Base-by-base conservation (phyloP, 2,888 invertebrate genomes). In the Lymantria dispar region DNA sequence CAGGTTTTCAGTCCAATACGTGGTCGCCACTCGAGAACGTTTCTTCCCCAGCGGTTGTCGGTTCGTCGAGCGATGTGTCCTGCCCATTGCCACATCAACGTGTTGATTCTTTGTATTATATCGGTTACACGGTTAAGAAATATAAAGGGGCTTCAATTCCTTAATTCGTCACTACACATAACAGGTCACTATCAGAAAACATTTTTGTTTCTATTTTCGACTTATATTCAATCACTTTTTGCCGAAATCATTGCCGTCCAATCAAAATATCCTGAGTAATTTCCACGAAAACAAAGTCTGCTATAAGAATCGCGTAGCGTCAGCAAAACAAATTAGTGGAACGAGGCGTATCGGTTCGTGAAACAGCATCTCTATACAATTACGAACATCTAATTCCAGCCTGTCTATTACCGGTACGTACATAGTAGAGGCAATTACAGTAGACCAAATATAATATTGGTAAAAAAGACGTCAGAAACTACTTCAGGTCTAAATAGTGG, bases 241-340 rank as follows among this genome's bases (percentile, higher is more conserved):
- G 8, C 33, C 33, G 8, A 22, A 22, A 22, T 22, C 22, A 22
- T 33, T 10, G 8, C 33, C 33, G 33, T 33, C 14, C 13, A 33
- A 43, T 9, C 7, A 52, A 52, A 54, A 45, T 14, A 50, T 50
- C 45, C 12, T 40, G 15, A 39, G 11, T 15, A 52, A 52, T 58
- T 65, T 52, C 15, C 22, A 45, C 51, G 52, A 67, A 67, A 56
- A 67, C 64, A 64, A 54, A 64, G 47, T 54, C 49, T 36, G 40
- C 41, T 58, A 43, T 48, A 52, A 49, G 59, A 60, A 64, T 60
- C 61, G 49, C 29, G 50, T 50, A 52, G 52, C 61, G 50, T 64
- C 52, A 48, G 54, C 53, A 54, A 68, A 68, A 68, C 65, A 65
- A 64, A 65, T 65, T 68, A 61, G 65, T 64, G 50, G 64, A 56